Conservation (phyloP, 2,113 vertebrate genomes). For the Hippopotamus amphibius region DNA sequence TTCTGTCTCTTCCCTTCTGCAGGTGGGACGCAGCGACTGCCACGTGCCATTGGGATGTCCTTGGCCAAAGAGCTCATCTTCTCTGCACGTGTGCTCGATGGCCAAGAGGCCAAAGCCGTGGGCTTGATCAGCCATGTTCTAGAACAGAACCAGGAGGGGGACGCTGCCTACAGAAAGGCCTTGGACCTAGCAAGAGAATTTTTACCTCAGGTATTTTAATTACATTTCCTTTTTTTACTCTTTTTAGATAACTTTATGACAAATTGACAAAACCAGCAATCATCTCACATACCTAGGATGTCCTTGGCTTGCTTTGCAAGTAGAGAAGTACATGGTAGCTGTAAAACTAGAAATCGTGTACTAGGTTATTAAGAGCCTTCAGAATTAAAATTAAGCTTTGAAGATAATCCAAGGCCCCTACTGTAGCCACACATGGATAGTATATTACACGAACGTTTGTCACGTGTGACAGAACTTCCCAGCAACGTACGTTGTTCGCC, state of each 20-base stretch:
- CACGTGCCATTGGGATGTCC: slow-evolving; percentile 92
- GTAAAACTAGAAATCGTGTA: neutral
- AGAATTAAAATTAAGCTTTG: neutral
- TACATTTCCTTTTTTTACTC: neutral
- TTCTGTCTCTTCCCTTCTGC: neutral
- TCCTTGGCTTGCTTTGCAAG: neutral
- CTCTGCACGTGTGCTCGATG: slow-evolving; percentile 93
- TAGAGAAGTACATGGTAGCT: neutral
- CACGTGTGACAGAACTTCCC: neutral
- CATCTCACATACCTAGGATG: fast-evolving
- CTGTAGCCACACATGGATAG: neutral
- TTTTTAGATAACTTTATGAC: neutral
- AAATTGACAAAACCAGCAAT: neutral
- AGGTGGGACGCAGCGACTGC: slow-evolving; percentile 98
- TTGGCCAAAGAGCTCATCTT: slow-evolving; percentile 98
- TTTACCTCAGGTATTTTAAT: slow-evolving; percentile 93
- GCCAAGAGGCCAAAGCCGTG: slow-evolving; percentile 91
- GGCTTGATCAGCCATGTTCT: slow-evolving; percentile 94
- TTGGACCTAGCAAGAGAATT: slow-evolving; percentile 95
- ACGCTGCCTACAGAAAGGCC: slow-evolving; percentile 95
- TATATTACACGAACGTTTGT: fast-evolving
- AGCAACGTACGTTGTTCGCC: neutral
- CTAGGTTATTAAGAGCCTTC: neutral
- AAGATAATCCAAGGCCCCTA: neutral
- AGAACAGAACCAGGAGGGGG: slow-evolving; percentile 94